Evolutionary conservation across 2,113 vertebrate genomes (phyloP).

Genomic region (Sorex araneus): DNA sequence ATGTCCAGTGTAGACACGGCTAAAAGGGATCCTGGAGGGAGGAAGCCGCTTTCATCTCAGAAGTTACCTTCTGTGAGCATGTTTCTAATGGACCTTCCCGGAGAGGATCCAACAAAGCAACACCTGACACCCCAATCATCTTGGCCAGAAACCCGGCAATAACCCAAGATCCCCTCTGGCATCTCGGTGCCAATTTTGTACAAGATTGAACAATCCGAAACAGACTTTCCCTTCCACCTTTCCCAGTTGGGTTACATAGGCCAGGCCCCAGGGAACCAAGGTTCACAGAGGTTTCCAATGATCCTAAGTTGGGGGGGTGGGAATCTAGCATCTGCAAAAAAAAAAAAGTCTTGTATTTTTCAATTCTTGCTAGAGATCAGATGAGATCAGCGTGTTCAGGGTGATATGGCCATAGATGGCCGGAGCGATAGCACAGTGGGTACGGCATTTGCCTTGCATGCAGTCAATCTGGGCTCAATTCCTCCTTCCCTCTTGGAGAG

Average conservation of each 20-base stretch:
- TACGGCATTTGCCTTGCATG: too few relatives aligned
- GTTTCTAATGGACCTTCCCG: neutral
- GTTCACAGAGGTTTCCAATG: too few relatives aligned
- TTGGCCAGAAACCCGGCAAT: neutral
- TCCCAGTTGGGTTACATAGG: neutral
- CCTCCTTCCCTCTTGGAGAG: too few relatives aligned
- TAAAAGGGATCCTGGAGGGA: conserved; percentile 90
- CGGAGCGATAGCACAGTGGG: too few relatives aligned
- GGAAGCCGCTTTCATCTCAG: neutral
- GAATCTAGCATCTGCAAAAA: neutral
- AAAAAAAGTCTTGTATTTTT: too few relatives aligned
- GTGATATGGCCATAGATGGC: too few relatives aligned
- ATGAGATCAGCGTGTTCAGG: too few relatives aligned
- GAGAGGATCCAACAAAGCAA: neutral
- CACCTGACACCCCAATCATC: too few relatives aligned
- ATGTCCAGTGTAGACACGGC: conserved; percentile 84
- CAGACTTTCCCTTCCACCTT: neutral
- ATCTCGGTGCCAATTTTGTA: neutral
- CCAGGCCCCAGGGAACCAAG: neutral
- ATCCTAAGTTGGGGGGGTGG: too few relatives aligned
- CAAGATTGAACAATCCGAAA: neutral
- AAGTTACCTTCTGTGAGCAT: neutral
- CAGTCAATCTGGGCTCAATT: too few relatives aligned
- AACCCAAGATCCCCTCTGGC: neutral
- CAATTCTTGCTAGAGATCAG: too few relatives aligned